phyloP scores from a whole-genome alignment of 2,797 vertebrate species.

The Lithobates sylvaticus region DNA sequence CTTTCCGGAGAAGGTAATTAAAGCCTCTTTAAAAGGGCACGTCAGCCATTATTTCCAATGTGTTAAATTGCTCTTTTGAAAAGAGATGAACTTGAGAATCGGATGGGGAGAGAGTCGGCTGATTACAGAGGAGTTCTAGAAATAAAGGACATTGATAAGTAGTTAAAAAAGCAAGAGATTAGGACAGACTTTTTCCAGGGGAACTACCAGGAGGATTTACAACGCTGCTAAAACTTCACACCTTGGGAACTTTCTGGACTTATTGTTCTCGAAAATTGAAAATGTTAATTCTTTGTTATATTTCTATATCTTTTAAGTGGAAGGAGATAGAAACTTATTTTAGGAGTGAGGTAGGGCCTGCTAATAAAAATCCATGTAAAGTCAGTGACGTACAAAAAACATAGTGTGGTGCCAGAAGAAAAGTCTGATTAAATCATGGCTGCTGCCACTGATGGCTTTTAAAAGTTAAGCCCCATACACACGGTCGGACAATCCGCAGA shows the following conservation, averaged over 20 bases:
- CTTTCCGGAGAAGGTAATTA: conserved; percentile 48
- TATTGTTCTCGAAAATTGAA: conserved; percentile 58
- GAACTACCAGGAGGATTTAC: conserved; percentile 39
- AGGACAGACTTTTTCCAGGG: conserved; percentile 18
- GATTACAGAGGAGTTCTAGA: conserved; percentile 47
- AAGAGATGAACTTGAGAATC: conserved; percentile 14
- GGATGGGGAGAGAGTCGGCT: conserved; percentile 10
- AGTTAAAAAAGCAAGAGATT: neutral
- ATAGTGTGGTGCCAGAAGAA: neutral
- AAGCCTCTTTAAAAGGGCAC: conserved; percentile 42
- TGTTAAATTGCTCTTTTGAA: conserved; percentile 56
- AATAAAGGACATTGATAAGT: conserved; percentile 43
- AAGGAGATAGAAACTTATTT: conserved; percentile 18
- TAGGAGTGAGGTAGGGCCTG: neutral
- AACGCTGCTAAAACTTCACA: conserved; percentile 38
- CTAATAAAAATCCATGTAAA: conserved; percentile 14
- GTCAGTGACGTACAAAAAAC: neutral
- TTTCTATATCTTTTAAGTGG: conserved; percentile 1
- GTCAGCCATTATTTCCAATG: conserved; percentile 45
- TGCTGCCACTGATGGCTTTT: no score
- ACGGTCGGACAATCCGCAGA: no score
- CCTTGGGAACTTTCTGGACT: conserved; percentile 22
- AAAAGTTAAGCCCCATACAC: no score
- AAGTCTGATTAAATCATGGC: neutral
- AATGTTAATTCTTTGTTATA: conserved; percentile 32